Conservation (phyloP, 2,888 invertebrate genomes). For the Marasmarcha lunaedactyla region DNA sequence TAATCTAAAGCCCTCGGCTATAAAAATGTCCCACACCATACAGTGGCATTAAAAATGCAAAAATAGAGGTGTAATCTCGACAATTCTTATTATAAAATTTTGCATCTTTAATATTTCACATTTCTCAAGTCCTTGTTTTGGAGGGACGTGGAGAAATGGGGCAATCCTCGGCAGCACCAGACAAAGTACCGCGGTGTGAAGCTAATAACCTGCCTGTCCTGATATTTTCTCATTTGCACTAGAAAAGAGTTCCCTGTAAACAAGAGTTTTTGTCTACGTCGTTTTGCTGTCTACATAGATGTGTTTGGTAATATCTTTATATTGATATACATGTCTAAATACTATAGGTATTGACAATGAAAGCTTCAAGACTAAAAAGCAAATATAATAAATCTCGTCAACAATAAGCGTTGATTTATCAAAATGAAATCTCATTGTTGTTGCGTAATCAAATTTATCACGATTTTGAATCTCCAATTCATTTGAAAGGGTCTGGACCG, state of each 20-base stretch:
- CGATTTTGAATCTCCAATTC: constrained; percentile 57
- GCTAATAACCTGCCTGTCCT: constrained; percentile 21
- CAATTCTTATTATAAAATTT: constrained; percentile 63
- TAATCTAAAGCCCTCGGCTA: constrained; percentile 62
- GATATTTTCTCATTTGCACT: constrained; percentile 20
- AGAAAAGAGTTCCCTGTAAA: no score
- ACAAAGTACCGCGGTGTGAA: constrained; percentile 31
- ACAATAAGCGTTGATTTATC: constrained; percentile 64
- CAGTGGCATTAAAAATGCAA: constrained; percentile 58
- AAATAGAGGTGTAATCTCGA: constrained; percentile 64
- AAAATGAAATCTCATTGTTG: constrained; percentile 65
- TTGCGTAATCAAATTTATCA: constrained; percentile 64
- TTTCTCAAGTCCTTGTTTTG: constrained; percentile 45
- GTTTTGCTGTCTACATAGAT: no score
- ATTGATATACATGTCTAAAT: not conserved
- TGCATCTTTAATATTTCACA: constrained; percentile 58
- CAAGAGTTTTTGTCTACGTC: not conserved
- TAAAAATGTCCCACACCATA: constrained; percentile 63
- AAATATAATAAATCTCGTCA: constrained; percentile 48
- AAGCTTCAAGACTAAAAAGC: constrained; percentile 12
- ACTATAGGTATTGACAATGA: not conserved
- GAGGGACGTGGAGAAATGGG: constrained; percentile 21
- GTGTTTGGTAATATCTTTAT: no score
- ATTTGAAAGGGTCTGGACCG: constrained; percentile 40
- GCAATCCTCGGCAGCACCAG: constrained; percentile 40